phyloP scores from a whole-genome alignment of 2,797 vertebrate genomes.

The Euthynnus affinis region DNA sequence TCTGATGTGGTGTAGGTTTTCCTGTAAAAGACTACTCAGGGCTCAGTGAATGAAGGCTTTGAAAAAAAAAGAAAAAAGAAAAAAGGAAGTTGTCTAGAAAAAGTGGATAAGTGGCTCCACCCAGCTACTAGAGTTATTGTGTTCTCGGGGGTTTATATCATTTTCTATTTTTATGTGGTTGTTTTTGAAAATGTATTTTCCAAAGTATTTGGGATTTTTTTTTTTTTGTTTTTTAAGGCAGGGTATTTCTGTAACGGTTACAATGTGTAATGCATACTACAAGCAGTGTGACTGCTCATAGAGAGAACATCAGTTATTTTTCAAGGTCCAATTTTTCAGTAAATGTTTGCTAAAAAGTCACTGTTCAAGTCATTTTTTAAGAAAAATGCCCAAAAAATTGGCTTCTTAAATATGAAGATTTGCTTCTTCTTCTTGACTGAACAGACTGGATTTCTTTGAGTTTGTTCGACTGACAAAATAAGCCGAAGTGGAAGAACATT shows the following conservation, averaged over 20 bases:
- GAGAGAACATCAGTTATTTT: too few species aligned
- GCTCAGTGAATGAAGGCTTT: constrained; percentile 17
- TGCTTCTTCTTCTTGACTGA: too few species aligned
- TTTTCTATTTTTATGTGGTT: constrained; percentile 30
- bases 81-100: constrained; percentile 40
- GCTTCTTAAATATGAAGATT: too few species aligned
- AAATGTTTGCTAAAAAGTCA: too few species aligned
- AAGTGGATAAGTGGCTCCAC: neutral
- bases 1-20: neutral
- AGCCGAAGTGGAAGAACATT: too few species aligned
- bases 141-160: constrained; percentile 3
- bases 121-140: neutral
- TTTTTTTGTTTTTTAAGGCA: neutral
- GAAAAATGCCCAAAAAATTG: too few species aligned
- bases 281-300: neutral
- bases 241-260: constrained; percentile 1
- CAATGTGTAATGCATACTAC: neutral
- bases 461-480: too few species aligned
- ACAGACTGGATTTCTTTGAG: too few species aligned
- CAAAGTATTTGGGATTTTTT: neutral
- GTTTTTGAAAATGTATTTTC: constrained; percentile 4
- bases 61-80: too few species aligned
- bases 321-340: neutral
- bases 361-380: too few species aligned
- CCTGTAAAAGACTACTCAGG: constrained; percentile 6